Conservation (phyloP, 2,113 vertebrate species). For the Pontoporia blainvillei region DNA sequence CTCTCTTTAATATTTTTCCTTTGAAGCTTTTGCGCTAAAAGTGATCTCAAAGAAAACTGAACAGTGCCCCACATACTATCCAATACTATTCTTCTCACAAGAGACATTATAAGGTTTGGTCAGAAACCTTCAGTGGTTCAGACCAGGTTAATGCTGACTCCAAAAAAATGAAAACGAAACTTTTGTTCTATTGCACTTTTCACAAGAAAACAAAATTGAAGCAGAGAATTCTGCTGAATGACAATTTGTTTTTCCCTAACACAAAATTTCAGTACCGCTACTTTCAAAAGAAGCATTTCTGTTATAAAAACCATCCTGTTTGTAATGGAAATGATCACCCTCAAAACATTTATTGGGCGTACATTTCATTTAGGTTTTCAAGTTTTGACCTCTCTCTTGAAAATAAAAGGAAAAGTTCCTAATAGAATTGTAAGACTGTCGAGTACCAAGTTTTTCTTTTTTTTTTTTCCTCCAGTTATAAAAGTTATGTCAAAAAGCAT, state of each 20-base stretch:
- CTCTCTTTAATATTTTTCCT: background rate
- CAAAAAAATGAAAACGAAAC: background rate
- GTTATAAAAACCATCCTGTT: constrained; percentile 44
- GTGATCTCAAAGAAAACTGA: constrained; percentile 27
- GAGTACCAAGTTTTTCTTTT: background rate
- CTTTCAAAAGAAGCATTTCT: constrained; percentile 54
- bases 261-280: constrained; percentile 56
- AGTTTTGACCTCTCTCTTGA: background rate
- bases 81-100: background rate
- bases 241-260: constrained; percentile 57
- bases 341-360: constrained; percentile 56
- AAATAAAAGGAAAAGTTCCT: constrained; percentile 54
- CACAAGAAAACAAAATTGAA: constrained; percentile 50
- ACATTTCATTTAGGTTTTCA: constrained; percentile 30
- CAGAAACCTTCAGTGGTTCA: background rate
- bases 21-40: background rate
- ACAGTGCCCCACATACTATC: background rate
- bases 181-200: background rate
- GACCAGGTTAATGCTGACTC: background rate
- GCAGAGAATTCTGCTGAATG: constrained; percentile 34
- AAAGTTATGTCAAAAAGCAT: constrained; percentile 6
- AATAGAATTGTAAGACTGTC: background rate
- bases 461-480: background rate
- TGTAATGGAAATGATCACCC: constrained; percentile 56
- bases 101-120: background rate